Percentiles rank a stretch among this genome's conserved stretches.
phyloP scores from a whole-genome alignment of 2,888 invertebrate genomes.

The Polydrusus tereticollis region DNA sequence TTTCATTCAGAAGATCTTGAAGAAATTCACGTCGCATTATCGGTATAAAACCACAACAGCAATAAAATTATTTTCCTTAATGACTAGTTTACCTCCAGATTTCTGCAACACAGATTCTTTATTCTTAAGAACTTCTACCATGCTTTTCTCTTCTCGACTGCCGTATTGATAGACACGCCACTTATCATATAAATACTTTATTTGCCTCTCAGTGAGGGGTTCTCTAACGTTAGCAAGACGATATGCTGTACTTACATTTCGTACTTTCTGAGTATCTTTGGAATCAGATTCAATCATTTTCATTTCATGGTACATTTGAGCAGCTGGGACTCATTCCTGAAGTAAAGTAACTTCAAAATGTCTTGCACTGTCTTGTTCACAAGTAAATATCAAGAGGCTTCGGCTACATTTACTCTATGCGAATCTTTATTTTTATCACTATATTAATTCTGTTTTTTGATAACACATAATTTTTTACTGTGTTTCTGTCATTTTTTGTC shows the following conservation, averaged over 20 bases:
- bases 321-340: conserved; percentile 21
- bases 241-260: conserved; percentile 11
- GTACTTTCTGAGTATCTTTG: background rate
- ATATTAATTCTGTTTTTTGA: background rate
- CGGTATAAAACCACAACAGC: too few relatives aligned
- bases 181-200: conserved; percentile 18
- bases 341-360: conserved; percentile 6
- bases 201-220: conserved; percentile 18
- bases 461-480: background rate
- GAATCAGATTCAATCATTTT: conserved; percentile 8
- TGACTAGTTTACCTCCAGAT: too few relatives aligned
- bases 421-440: conserved; percentile 7
- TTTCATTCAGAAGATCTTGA: too few relatives aligned
- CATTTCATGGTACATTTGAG: conserved; percentile 11
- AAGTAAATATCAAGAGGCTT: conserved; percentile 2
- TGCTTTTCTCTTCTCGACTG: too few relatives aligned
- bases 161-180: too few relatives aligned
- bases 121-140: too few relatives aligned
- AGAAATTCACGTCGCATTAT: too few relatives aligned
- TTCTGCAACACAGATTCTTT: too few relatives aligned
- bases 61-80: too few relatives aligned
- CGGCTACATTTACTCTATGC: conserved; percentile 9
- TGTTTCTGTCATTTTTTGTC: background rate
- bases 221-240: conserved; percentile 12
- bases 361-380: conserved; percentile 13